Evolutionary conservation across 2,888 invertebrate species (phyloP).

Genomic region (Tenthredo mesomela): DNA sequence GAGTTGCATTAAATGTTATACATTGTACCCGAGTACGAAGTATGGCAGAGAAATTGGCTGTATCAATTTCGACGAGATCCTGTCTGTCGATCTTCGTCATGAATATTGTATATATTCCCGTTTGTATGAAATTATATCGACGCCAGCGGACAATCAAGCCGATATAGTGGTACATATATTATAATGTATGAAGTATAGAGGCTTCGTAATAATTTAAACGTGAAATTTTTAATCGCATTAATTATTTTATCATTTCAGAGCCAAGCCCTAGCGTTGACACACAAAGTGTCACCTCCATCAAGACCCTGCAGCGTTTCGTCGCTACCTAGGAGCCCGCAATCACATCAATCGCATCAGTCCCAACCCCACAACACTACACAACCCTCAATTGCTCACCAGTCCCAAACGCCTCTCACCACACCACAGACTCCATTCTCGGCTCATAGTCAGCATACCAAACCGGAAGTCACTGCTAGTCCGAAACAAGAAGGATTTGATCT

Average conservation of each 20-base stretch:
- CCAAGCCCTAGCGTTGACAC: slow-evolving; percentile 84
- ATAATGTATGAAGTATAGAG: neutral
- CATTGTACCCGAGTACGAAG: neutral
- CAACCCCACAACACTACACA: slow-evolving; percentile 53
- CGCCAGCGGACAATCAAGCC: neutral
- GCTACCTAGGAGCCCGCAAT: slow-evolving; percentile 74
- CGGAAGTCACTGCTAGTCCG: slow-evolving; percentile 77
- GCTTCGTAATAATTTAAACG: neutral
- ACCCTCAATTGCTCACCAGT: slow-evolving; percentile 67
- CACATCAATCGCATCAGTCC: slow-evolving; percentile 70
- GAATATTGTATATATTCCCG: neutral
- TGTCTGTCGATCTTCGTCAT: neutral
- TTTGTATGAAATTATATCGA: slow-evolving; percentile 27
- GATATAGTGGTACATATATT: too few relatives aligned
- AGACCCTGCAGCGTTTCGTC: slow-evolving; percentile 76
- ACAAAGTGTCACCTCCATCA: slow-evolving; percentile 79
- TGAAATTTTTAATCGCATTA: neutral
- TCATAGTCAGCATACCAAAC: slow-evolving; percentile 74
- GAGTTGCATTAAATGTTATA: neutral
- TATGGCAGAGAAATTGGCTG: slow-evolving; percentile 17
- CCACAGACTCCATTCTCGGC: slow-evolving; percentile 78
- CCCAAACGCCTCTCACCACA: slow-evolving; percentile 78
- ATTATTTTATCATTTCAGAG: slow-evolving; percentile 79
- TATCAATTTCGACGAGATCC: neutral
- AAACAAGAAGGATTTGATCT: slow-evolving; percentile 84